Evolutionary conservation across 2,888 invertebrate genomes (phyloP), one percentile per base, ranked within the genome.

Genomic region (Scaptomyza caliginosa): DNA sequence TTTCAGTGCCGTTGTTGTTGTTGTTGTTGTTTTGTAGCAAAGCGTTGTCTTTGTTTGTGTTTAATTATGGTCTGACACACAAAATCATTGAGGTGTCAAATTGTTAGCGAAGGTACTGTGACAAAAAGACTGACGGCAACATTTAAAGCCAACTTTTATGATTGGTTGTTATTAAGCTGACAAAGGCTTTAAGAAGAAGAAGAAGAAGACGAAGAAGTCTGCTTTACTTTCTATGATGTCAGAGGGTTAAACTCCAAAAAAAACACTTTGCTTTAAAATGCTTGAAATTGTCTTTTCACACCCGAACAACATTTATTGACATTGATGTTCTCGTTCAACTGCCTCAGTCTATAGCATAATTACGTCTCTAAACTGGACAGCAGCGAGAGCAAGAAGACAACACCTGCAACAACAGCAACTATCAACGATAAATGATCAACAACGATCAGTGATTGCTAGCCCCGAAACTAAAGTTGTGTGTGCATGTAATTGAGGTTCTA

Each of bases 71-170:
- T 42, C 70, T 80, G 82, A 78, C 80, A 87, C 60, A 81, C 67
- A 80, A 84, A 86, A 62, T 62, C 85, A 74, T 74, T 66, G 60
- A 77, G 60, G 65, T 84, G 85, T 81, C 78, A 77, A 67, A 66
- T 34, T 19, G 30, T 42, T 38, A 55, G 30, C 56, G 38, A 1
- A 26, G 36, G 10, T 8, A 55, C 23, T 59, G 42, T 50, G 36
- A 32, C 19, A 40, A 42, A 42, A 46, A 43, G 2, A 32, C 13
- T 74, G 40, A 54, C 42, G 45, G 38, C 43, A 30, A 16, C 13
- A 8, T 13, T 7, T 24, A 36, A 21, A 19, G 24, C 16, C 10
- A 56, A 11, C 13, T 7, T 13, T 17, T 23, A 36, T 34, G 16
- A 24, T 49, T 24, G 17, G 6, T 19, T 19, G 19, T 11, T 42